Base-by-base conservation (phyloP, 1,140 invertebrate species). In the Lepidostoma basale region DNA sequence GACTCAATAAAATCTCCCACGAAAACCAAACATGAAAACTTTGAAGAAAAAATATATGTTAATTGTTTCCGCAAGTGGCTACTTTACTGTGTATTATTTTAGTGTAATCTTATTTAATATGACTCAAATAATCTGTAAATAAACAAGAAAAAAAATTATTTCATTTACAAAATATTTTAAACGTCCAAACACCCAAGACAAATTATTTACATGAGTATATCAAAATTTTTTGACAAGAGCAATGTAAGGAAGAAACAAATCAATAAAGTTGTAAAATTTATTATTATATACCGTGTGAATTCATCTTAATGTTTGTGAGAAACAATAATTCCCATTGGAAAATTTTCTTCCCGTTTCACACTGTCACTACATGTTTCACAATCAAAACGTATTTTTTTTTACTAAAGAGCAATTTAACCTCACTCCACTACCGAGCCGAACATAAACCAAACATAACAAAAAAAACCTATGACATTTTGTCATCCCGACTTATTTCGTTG, bases 391-490 rank as follows among this genome's bases (percentile, higher is more conserved):
- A 6, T 33, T 33, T 33, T 6, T 5, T 33, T 33, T 33, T 33
- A 33, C 12, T 33, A 6, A 33, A n/a, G n/a, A n/a, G n/a, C 28
- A 36, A 49, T 47, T 60, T 60, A 60, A 60, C 56, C 56, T 60
- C 56, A 60, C 56, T 60, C 23, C 14, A 14, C 30, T 26, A 42
- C 36, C 3, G 28, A 54, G 30, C 23, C 1, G 20, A 8, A 39
- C 54, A 58, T n/a, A 58, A 14, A 60, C 60, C 42, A 49, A 62
- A 45, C 60, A 62, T 44, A 62, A 62, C 42, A 62, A 62, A 62
- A 62, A n/a, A n/a, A 62, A 62, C 47, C 30, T 40, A 62, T 62
- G 60, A 62, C 60, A 62, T 47, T 62, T 62, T 62, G 60, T 14
- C 52, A 18, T 9, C 22, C 5, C 22, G 10, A 25, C 3, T n/a